Percentiles rank a stretch among this genome's conserved stretches.
These are phyloP conservation scores for Pollenia amentaria DNA, from an alignment of 2,888 invertebrate species.

Conservation along the genomic window DNA sequence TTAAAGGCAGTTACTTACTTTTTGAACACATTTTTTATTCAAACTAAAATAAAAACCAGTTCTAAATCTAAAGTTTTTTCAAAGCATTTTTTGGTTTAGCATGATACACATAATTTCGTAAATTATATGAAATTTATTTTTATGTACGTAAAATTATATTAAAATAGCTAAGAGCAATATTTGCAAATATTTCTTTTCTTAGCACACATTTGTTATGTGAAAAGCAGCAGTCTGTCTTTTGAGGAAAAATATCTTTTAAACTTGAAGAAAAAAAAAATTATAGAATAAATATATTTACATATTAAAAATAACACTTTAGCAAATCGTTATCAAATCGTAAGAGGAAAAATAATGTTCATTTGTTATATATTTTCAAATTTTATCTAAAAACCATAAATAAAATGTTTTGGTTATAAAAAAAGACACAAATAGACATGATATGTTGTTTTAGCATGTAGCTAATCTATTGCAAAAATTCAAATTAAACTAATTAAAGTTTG, in stretches of 20 bases:
- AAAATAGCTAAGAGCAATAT: slow-evolving; percentile 48
- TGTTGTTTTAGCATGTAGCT: neutral
- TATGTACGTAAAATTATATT: slow-evolving; percentile 57
- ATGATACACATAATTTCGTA: slow-evolving; percentile 60
- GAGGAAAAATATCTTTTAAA: neutral
- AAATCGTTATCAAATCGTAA: slow-evolving; percentile 68
- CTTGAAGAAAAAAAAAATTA: neutral
- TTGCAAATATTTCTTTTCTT: slow-evolving; percentile 40
- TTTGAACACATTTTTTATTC: neutral
- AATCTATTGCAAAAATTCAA: slow-evolving; percentile 24
- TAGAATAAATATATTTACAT: neutral
- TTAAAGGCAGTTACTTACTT: slow-evolving; percentile 42
- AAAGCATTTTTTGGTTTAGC: neutral
- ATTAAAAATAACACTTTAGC: slow-evolving; percentile 64
- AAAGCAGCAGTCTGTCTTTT: neutral
- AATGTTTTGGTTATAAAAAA: neutral
- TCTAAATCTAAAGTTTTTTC: slow-evolving; percentile 44
- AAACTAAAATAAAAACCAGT: slow-evolving; percentile 58
- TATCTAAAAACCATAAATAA: slow-evolving; percentile 69
- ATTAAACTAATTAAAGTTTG: slow-evolving; percentile 44
- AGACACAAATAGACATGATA: neutral
- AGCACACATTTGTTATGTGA: slow-evolving; percentile 22
- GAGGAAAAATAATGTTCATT: slow-evolving; percentile 52
- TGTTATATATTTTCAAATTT: slow-evolving; percentile 60
- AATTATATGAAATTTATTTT: slow-evolving; percentile 69